Conservation (phyloP, 2,888 invertebrate genomes). For the Eristalis intricaria region DNA sequence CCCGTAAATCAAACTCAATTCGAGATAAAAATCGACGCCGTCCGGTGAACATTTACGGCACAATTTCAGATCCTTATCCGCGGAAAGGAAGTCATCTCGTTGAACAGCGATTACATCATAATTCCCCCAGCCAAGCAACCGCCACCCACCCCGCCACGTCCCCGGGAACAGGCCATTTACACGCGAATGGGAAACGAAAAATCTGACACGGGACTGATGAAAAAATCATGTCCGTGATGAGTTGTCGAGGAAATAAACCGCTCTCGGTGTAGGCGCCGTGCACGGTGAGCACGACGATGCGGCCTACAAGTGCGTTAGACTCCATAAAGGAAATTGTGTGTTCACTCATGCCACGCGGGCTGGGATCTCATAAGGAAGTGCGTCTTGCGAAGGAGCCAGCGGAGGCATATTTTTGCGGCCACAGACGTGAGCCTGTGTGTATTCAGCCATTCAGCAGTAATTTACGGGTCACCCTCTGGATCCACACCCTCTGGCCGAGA, state of each 20-base stretch:
- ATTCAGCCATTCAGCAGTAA: conserved; percentile 28
- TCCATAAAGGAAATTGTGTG: conserved; percentile 34
- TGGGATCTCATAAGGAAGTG: conserved; percentile 22
- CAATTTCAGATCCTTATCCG: conserved; percentile 27
- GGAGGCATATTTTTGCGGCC: conserved; percentile 21
- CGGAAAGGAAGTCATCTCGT: not conserved
- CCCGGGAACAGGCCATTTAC: not conserved
- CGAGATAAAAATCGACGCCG: conserved; percentile 43
- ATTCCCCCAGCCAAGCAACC: no score
- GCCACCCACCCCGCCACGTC: not conserved
- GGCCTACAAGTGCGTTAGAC: conserved; percentile 15
- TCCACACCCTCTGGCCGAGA: not conserved
- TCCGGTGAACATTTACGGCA: not conserved
- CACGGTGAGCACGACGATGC: not conserved
- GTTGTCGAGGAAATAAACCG: not conserved
- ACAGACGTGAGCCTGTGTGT: not conserved
- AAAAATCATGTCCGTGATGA: not conserved
- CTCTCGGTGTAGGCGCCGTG: not conserved
- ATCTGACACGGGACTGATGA: not conserved
- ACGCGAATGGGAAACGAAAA: not conserved
- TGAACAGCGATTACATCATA: not conserved
- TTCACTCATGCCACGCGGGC: conserved; percentile 10
- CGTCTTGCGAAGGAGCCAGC: not conserved
- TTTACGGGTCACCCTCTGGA: conserved; percentile 21
- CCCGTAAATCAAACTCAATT: conserved; percentile 60